Conservation (phyloP, 2,888 invertebrate species). For the Athrips mouffetella region DNA sequence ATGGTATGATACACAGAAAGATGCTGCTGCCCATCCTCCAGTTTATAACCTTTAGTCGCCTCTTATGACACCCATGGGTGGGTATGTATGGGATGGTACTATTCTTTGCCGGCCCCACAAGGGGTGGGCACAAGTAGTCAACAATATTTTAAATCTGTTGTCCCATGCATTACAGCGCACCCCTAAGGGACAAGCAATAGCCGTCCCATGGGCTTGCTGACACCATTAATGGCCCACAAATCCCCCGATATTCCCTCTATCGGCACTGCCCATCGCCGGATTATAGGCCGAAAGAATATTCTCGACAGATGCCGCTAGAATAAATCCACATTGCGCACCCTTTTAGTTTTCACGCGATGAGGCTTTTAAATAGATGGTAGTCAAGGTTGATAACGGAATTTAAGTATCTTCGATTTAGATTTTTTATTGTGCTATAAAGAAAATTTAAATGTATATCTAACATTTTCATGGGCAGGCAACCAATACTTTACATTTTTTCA, state of each 20-base stretch:
- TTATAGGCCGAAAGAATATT: conserved; percentile 14
- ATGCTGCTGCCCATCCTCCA: no score
- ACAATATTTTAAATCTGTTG: not conserved
- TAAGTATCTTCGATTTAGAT: no score
- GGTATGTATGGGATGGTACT: no score
- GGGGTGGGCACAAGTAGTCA: not conserved
- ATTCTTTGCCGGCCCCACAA: not conserved
- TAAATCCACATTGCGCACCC: conserved; percentile 16
- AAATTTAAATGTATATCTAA: no score
- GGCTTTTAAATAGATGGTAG: not conserved
- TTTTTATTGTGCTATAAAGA: no score
- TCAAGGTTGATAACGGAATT: no score
- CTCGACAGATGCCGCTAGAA: conserved; percentile 13
- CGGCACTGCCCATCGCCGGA: conserved; percentile 11
- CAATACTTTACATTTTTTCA: no score
- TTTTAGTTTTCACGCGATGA: conserved; percentile 14
- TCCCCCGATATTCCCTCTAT: conserved; percentile 18
- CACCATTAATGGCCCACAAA: conserved; percentile 20
- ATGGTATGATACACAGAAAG: no score
- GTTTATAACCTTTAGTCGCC: no score
- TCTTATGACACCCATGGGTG: no score
- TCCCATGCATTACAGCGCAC: not conserved
- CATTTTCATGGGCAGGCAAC: no score
- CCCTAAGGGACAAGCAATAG: conserved; percentile 14
- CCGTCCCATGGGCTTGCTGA: conserved; percentile 18